phyloP scores from a whole-genome alignment of 2,888 invertebrate species.

The Acronicta leporina region DNA sequence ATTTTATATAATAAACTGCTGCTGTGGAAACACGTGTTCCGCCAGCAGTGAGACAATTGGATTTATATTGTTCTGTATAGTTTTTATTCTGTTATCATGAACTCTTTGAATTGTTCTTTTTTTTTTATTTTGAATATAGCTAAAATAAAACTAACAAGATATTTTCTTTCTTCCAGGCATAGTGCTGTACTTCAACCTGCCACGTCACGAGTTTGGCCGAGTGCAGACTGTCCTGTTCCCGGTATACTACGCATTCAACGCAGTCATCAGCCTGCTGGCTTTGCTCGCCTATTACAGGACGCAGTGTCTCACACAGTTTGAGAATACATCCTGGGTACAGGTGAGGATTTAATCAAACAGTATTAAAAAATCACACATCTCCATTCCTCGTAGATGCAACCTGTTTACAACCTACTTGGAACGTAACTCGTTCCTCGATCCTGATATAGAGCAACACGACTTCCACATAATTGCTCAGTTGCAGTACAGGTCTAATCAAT shows the following conservation, averaged over 20 bases:
- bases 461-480: not conserved
- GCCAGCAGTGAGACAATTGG: too few relatives aligned
- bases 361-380: not conserved
- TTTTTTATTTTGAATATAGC: too few relatives aligned
- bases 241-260: conserved; percentile 94
- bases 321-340: conserved; percentile 81
- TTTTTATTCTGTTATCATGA: too few relatives aligned
- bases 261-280: conserved; percentile 92
- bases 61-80: too few relatives aligned
- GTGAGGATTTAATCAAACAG: conserved; percentile 64
- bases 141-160: conserved; percentile 45
- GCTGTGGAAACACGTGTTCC: too few relatives aligned
- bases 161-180: conserved; percentile 89
- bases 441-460: not conserved
- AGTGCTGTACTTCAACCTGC: conserved; percentile 95
- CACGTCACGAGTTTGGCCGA: conserved; percentile 95
- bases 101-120: too few relatives aligned
- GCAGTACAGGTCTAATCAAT: too few relatives aligned
- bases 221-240: conserved; percentile 96
- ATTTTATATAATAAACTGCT: too few relatives aligned
- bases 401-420: not conserved
- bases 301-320: conserved; percentile 86
- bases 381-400: not conserved
- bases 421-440: not conserved
- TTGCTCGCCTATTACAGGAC: conserved; percentile 92